Percentiles rank a stretch among this genome's conserved stretches.
Conservation (phyloP, 1,140 invertebrate genomes). For the Lycorma delicatula region DNA sequence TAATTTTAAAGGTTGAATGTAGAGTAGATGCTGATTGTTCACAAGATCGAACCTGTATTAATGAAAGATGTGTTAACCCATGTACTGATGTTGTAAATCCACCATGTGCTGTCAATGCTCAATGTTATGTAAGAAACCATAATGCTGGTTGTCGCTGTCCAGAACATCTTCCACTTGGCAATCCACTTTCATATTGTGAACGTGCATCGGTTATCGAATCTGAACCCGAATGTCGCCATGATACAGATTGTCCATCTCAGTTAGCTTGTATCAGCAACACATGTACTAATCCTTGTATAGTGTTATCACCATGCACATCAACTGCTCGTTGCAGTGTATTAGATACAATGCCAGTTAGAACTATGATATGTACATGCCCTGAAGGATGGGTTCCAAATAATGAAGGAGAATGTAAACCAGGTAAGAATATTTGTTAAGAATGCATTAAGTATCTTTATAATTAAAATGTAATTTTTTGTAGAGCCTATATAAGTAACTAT, state of each 20-base stretch:
- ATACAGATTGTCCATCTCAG: slow-evolving; percentile 68
- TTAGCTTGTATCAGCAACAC: slow-evolving; percentile 68
- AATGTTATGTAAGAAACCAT: slow-evolving; percentile 69
- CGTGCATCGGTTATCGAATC: slow-evolving; percentile 38
- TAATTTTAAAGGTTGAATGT: slow-evolving; percentile 51
- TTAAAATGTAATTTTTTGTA: too few species aligned
- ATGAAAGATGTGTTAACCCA: slow-evolving; percentile 63
- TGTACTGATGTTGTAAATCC: slow-evolving; percentile 50
- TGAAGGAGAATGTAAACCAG: slow-evolving; percentile 61
- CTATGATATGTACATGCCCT: slow-evolving; percentile 76
- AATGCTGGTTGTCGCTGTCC: slow-evolving; percentile 66
- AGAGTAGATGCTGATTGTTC: slow-evolving; percentile 66
- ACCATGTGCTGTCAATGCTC: slow-evolving; percentile 69
- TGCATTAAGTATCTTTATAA: too few species aligned
- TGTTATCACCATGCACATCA: slow-evolving; percentile 59
- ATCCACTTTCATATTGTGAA: slow-evolving; percentile 68
- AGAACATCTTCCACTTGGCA: slow-evolving; percentile 58
- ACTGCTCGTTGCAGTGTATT: slow-evolving; percentile 65
- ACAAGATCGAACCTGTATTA: slow-evolving; percentile 55
- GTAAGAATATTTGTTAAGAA: slow-evolving; percentile 30
- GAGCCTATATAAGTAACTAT: too few species aligned
- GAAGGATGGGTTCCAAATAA: slow-evolving; percentile 71
- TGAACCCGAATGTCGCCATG: slow-evolving; percentile 64
- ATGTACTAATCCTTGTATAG: slow-evolving; percentile 69
- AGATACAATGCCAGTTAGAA: slow-evolving; percentile 70